Conservation (phyloP, 2,797 vertebrate species). For the Microtus obscurus region DNA sequence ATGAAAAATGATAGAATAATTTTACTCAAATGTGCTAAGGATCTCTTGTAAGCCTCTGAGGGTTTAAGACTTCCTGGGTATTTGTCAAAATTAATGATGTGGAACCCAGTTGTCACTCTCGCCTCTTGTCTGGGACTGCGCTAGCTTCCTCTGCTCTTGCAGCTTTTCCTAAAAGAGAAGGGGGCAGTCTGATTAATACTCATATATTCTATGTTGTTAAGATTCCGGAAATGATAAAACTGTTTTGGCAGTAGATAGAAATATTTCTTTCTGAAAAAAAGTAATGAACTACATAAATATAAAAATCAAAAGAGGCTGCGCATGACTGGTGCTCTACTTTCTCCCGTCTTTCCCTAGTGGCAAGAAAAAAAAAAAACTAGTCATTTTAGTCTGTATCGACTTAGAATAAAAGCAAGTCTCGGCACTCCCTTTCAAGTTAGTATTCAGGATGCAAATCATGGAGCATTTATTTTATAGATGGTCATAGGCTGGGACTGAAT, state of each 20-base stretch:
- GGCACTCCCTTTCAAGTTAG: constrained; percentile 49
- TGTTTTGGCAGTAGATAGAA: constrained; percentile 77
- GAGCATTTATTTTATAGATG: background rate
- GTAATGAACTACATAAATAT: constrained; percentile 84
- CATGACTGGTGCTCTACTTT: constrained; percentile 66
- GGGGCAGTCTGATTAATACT: constrained; percentile 80
- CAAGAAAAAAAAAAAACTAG: constrained; percentile 62
- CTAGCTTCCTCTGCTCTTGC: constrained; percentile 75
- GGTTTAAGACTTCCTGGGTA: constrained; percentile 79
- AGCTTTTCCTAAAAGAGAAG: constrained; percentile 79
- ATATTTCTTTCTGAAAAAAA: constrained; percentile 80
- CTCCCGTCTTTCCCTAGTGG: constrained; percentile 72
- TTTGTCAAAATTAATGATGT: constrained; percentile 86
- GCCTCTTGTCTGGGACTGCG: constrained; percentile 71
- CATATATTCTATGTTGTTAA: constrained; percentile 71
- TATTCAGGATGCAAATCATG: background rate
- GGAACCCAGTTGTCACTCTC: constrained; percentile 74
- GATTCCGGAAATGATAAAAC: constrained; percentile 77
- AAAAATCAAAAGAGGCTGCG: constrained; percentile 80
- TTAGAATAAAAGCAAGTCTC: background rate
- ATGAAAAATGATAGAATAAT: constrained; percentile 82
- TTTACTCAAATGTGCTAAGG: constrained; percentile 77
- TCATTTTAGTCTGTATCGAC: constrained; percentile 36
- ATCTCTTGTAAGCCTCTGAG: constrained; percentile 63
- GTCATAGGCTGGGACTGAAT: constrained; percentile 27